Evolutionary conservation across 2,888 invertebrate species (phyloP).

Genomic region (Phyllotreta cruciferae): DNA sequence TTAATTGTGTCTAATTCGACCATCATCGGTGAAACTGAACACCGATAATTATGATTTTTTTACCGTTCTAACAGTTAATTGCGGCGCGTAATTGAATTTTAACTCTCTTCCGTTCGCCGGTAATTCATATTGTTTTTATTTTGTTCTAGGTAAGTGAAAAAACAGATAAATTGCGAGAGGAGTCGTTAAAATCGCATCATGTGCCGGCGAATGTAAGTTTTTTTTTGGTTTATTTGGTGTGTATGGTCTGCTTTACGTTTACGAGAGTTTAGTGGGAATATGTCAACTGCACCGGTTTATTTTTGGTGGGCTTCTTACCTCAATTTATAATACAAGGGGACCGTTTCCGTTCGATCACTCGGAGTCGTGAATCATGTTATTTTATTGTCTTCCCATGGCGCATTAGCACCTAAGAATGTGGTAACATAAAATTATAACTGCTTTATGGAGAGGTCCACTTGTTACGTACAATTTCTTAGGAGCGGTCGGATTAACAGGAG

Average conservation of each 20-base stretch:
- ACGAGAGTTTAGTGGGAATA: no score
- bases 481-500: slow-evolving; percentile 27
- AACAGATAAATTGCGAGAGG: slow-evolving; percentile 4
- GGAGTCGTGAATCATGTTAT: slow-evolving; percentile 41
- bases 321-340: background rate
- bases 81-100: slow-evolving; percentile 21
- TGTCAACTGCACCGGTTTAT: no score
- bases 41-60: slow-evolving; percentile 30
- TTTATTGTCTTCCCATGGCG: slow-evolving; percentile 40
- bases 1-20: slow-evolving; percentile 23
- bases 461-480: slow-evolving; percentile 31
- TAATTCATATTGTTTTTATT: slow-evolving; percentile 28
- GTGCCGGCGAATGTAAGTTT: background rate
- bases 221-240: background rate
- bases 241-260: background rate
- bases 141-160: slow-evolving; percentile 35
- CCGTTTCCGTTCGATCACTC: slow-evolving; percentile 28
- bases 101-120: slow-evolving; percentile 4
- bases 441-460: slow-evolving; percentile 25
- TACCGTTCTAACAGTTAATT: slow-evolving; percentile 25
- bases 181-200: slow-evolving; percentile 12
- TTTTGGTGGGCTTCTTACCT: no score
- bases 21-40: slow-evolving; percentile 22
- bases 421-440: slow-evolving; percentile 35
- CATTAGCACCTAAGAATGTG: slow-evolving; percentile 36